These are phyloP conservation scores for Quadroppia sp. DNA, from an alignment of 2,888 invertebrate species.

Conservation along the genomic window DNA sequence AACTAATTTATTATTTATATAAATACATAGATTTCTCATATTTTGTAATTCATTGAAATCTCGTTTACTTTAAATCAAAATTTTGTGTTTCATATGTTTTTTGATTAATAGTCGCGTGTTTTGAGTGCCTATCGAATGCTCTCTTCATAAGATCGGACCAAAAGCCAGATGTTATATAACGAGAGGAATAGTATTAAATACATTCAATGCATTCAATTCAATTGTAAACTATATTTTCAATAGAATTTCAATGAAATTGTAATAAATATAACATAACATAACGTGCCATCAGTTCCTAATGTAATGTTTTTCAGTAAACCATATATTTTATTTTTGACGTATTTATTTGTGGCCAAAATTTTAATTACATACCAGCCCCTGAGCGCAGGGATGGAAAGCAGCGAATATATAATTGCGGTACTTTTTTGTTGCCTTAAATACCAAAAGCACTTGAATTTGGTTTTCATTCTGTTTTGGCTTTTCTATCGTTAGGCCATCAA, in stretches of 20 bases:
- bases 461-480: not conserved
- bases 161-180: constrained; percentile 25
- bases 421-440: not conserved
- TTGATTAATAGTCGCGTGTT: constrained; percentile 19
- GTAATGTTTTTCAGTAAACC: not conserved
- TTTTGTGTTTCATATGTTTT: not conserved
- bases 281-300: not conserved
- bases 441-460: not conserved
- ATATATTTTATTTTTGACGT: constrained; percentile 19
- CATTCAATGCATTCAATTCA: not conserved
- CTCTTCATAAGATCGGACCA: not conserved
- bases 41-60: not conserved
- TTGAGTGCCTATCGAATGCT: not conserved
- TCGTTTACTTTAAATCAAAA: no score
- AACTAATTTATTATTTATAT: constrained; percentile 9
- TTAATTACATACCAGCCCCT: constrained; percentile 9
- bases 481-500: constrained; percentile 5
- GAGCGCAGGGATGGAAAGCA: not conserved
- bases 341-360: constrained; percentile 31
- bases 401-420: constrained; percentile 25
- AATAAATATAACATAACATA: not conserved
- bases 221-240: not conserved
- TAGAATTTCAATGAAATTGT: not conserved
- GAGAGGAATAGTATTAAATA: not conserved
- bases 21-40: not conserved